Base-by-base conservation (phyloP, 2,113 vertebrate genomes). In the Rhagologus leucostigma region DNA sequence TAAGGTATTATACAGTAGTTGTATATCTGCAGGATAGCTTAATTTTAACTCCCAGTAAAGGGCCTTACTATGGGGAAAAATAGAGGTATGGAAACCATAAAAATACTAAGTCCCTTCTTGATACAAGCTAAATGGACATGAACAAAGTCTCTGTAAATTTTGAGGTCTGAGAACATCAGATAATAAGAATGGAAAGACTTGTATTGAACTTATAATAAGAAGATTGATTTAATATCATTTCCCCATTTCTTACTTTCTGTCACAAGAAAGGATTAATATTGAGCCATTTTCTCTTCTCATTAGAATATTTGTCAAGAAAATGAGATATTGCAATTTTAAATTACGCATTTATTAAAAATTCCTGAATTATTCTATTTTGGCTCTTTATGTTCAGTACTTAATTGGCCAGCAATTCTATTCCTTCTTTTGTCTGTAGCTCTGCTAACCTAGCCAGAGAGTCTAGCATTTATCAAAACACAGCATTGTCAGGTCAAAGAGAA, bases 231-330 rank as follows among this genome's bases (percentile, higher is more conserved):
- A 84, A 79, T 53, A 70, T 62, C 0, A 17, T 83, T 90, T 67
- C 4, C 26, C 5, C 4, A 55, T 68, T 93, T 87, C 52, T 93
- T 67, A 71, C 18, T 29, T 33, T 87, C 21, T 82, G 46, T 53
- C 63, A 82, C 7, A 68, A 63, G 22, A 94, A 47, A 87, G 49
- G 29, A 87, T 87, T 85, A 80, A 80, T 53, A 14, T 67, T 94
- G 33, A 92, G 26, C 16, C 22, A 62, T 84, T 80, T 93, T 83
- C 33, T 92, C 18, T 46, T 13, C 26, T 88, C 42, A 67, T 89
- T 95, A 74, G 30, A 89, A 41, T 93, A 68, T 93, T 75, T 89
- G 23, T 84, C 39, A 65, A 86, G 71, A 90, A 92, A 95, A 78
- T 81, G 50, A 92, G 68, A 82, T 56, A 74, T 37, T 17, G 13